Conservation (phyloP, 2,113 vertebrate genomes). For the Centrocercus urophasianus region DNA sequence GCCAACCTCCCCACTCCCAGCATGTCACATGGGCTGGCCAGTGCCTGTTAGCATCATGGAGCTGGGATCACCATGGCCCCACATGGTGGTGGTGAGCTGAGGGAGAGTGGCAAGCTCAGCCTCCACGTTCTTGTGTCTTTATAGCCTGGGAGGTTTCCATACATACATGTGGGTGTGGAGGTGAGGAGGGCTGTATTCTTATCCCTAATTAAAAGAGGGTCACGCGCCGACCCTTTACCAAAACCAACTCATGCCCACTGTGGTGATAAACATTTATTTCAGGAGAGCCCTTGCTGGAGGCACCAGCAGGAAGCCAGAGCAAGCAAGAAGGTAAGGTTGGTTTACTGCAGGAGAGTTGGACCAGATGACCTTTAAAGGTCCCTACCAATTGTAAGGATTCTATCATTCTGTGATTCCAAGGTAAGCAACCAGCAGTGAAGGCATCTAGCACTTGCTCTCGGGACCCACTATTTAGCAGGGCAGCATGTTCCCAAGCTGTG, state of each 20-base stretch:
- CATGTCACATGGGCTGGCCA: not conserved
- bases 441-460: not conserved
- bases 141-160: not conserved
- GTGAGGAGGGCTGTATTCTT: not conserved
- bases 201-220: not conserved
- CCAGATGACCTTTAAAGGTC: too few species aligned
- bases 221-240: not conserved
- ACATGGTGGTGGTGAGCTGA: rapidly evolving
- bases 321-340: not conserved
- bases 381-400: too few species aligned
- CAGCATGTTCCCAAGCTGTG: not conserved
- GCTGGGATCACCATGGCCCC: not conserved
- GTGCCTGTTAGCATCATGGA: not conserved
- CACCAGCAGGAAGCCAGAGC: not conserved
- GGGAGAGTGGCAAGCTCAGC: not conserved
- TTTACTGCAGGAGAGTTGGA: too few species aligned
- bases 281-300: not conserved
- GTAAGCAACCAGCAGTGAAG: not conserved
- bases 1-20: not conserved
- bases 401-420: too few species aligned
- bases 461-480: not conserved
- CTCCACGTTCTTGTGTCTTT: not conserved
- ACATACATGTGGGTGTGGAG: not conserved
- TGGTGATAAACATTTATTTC: not conserved
- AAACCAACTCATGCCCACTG: not conserved